Percentiles rank a stretch among this genome's conserved stretches.
Evolutionary conservation across 2,888 invertebrate genomes (phyloP).

Genomic region (Rutpela maculata): DNA sequence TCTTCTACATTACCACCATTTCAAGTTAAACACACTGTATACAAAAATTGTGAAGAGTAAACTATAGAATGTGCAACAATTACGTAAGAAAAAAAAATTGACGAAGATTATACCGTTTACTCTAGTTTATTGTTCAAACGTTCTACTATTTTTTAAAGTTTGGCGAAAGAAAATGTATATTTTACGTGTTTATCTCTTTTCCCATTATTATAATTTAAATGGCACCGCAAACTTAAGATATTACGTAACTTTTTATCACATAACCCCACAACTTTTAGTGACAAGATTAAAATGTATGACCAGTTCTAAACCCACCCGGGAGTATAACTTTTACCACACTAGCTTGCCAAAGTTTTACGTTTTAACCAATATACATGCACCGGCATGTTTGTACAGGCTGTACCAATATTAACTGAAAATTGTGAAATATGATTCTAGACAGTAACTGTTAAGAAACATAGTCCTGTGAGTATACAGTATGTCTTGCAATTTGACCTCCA

Average conservation of each 20-base stretch:
- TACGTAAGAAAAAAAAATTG: too few species aligned
- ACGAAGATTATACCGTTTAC: too few species aligned
- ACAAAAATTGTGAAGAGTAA: too few species aligned
- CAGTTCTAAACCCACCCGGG: neutral
- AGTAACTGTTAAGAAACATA: neutral
- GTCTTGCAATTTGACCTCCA: neutral
- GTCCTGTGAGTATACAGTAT: neutral
- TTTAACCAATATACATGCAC: neutral
- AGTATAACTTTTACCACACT: slow-evolving; percentile 2
- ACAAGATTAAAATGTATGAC: slow-evolving; percentile 7
- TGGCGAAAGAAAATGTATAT: neutral
- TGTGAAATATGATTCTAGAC: neutral
- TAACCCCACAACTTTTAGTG: slow-evolving; percentile 3
- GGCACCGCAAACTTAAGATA: slow-evolving; percentile 1
- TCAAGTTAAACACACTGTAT: too few species aligned
- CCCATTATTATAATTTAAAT: neutral
- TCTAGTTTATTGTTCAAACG: too few species aligned
- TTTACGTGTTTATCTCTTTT: neutral
- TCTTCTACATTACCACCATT: too few species aligned
- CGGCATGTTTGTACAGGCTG: slow-evolving; percentile 7
- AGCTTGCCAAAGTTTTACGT: neutral
- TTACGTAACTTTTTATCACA: slow-evolving; percentile 1
- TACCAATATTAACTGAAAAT: neutral
- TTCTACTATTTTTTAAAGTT: too few species aligned
- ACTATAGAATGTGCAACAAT: too few species aligned